Conservation (phyloP, 2,113 vertebrate genomes). For the Hippocampus abdominalis region DNA sequence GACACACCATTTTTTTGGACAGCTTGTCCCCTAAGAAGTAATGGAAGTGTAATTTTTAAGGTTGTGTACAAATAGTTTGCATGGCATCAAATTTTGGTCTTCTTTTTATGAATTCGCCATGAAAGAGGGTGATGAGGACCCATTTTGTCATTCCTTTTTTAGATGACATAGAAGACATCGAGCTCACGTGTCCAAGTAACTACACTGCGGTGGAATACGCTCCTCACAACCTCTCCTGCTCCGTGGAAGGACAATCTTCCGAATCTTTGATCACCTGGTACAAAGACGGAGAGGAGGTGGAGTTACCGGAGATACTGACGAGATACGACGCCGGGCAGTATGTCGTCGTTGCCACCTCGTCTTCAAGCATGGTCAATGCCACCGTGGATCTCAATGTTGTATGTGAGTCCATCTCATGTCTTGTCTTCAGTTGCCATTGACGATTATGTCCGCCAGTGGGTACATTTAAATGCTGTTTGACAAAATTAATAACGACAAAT, state of each 20-base stretch:
- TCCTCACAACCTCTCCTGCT: constrained; percentile 29
- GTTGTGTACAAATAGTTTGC: too few species aligned
- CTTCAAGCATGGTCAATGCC: neutral
- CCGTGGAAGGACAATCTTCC: constrained; percentile 19
- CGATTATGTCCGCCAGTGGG: neutral
- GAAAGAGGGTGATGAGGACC: neutral
- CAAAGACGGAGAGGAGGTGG: constrained; percentile 41
- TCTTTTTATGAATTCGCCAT: neutral
- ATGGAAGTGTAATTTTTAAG: too few species aligned
- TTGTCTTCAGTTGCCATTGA: neutral
- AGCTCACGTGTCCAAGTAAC: constrained; percentile 11
- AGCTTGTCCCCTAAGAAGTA: neutral
- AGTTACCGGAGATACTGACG: constrained; percentile 16
- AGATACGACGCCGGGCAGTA: constrained; percentile 50
- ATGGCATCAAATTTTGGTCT: too few species aligned
- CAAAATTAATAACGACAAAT: too few species aligned
- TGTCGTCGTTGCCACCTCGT: constrained; percentile 5
- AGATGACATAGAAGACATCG: neutral
- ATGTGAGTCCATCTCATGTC: constrained; percentile 39
- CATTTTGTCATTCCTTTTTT: neutral
- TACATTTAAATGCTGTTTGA: neutral
- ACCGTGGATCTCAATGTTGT: constrained; percentile 39
- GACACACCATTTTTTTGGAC: neutral
- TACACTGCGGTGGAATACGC: constrained; percentile 21
- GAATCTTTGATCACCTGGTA: constrained; percentile 13